Percentiles rank a stretch among this genome's conserved stretches.
Evolutionary conservation across 2,797 vertebrate species (phyloP).

Genomic region (Leptatherina wallacei): DNA sequence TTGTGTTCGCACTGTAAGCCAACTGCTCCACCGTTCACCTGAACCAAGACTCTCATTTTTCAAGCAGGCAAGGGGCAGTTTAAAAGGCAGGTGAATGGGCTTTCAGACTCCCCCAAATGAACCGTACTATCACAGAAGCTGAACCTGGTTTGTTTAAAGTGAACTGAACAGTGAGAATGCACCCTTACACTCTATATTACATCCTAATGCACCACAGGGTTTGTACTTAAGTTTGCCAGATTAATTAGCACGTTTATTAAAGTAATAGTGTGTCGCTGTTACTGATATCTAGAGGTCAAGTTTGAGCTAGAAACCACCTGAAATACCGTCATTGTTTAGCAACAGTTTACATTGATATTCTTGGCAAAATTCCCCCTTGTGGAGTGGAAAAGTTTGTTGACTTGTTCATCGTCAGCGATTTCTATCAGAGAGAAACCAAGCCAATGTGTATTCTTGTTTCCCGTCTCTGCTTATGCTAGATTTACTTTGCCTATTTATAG

Average conservation of each 20-base stretch:
- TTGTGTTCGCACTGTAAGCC: too few species aligned
- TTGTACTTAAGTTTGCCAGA: not conserved
- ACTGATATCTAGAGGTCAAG: not conserved
- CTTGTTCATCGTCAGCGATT: not conserved
- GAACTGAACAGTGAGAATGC: too few species aligned
- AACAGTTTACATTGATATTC: not conserved
- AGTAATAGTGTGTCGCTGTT: not conserved
- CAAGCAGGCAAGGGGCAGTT: too few species aligned
- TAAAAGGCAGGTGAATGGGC: too few species aligned
- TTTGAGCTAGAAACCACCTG: not conserved
- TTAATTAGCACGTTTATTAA: not conserved
- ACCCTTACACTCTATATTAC: not conserved
- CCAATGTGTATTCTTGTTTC: not conserved
- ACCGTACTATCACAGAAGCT: too few species aligned
- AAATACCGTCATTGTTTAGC: not conserved
- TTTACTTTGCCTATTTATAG: not conserved
- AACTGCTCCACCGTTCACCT: too few species aligned
- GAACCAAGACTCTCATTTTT: too few species aligned
- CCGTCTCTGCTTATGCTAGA: not conserved
- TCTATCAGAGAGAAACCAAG: not conserved
- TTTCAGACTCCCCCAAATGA: too few species aligned
- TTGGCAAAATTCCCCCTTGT: not conserved
- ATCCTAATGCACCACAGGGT: not conserved
- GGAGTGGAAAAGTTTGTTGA: not conserved
- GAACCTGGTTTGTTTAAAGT: too few species aligned